Percentiles rank a stretch among this genome's conserved stretches.
Conservation (phyloP, 2,113 vertebrate species). For the Solenodon paradoxus region DNA sequence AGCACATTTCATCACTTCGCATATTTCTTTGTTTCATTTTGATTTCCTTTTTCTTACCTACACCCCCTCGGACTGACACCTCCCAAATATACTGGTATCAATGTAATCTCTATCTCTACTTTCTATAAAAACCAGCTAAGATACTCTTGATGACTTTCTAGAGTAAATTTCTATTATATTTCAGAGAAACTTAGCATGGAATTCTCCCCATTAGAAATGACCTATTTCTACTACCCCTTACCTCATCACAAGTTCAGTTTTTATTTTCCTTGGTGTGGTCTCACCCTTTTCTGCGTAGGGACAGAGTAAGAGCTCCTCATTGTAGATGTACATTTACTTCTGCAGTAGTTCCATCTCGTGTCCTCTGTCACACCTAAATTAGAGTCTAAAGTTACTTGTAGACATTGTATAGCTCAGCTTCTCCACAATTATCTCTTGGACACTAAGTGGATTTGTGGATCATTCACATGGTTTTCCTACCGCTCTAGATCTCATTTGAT, state of each 20-base stretch:
- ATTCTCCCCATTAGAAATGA: not conserved
- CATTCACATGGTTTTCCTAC: not conserved
- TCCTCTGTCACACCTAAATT: not conserved
- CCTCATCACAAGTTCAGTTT: not conserved
- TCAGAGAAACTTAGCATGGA: not conserved
- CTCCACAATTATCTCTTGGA: not conserved
- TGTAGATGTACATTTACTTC: not conserved
- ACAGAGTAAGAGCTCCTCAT: not conserved
- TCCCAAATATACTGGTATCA: not conserved
- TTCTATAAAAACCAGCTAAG: not conserved
- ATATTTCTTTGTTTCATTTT: not conserved
- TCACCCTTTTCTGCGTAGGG: accelerated
- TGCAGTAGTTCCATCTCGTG: not conserved
- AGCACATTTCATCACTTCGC: not conserved
- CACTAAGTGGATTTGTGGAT: not conserved
- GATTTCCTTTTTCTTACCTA: not conserved
- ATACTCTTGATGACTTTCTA: not conserved
- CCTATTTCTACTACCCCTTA: not conserved
- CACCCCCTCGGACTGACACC: not conserved
- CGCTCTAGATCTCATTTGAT: not conserved
- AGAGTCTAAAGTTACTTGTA: not conserved
- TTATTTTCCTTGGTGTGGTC: not conserved
- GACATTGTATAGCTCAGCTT: not conserved
- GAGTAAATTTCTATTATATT: not conserved
- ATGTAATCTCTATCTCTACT: not conserved